Percentiles rank a stretch among this genome's conserved stretches.
Conservation (phyloP, 2,888 invertebrate genomes). For the Hydriomena furcata region DNA sequence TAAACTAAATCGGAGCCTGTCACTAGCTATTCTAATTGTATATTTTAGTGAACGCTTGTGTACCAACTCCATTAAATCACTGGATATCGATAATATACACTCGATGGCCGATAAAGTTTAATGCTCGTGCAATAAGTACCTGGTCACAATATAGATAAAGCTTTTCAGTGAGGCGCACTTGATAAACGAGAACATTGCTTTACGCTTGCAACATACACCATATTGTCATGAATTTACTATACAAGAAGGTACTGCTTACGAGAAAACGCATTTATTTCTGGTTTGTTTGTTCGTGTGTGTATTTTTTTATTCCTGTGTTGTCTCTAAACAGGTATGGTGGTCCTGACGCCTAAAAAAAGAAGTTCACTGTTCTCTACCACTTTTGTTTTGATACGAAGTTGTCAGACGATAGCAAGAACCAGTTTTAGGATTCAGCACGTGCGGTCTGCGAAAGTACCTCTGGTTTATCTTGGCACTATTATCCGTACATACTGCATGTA, state of each 20-base stretch:
- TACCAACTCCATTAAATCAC: constrained; percentile 27
- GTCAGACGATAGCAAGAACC: no score
- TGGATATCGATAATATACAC: constrained; percentile 30
- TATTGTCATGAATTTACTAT: neutral
- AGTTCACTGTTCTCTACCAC: no score
- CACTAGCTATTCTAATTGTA: constrained; percentile 21
- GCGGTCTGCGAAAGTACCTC: no score
- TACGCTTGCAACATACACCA: no score
- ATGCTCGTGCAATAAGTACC: constrained; percentile 23
- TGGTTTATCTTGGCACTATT: neutral
- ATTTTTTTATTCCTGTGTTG: no score
- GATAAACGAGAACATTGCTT: no score
- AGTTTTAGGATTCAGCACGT: no score
- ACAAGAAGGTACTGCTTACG: neutral
- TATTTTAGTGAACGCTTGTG: constrained; percentile 26
- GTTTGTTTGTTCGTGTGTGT: no score
- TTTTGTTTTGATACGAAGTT: no score
- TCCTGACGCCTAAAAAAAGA: no score
- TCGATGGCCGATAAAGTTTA: constrained; percentile 32
- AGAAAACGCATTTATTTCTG: no score
- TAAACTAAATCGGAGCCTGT: constrained; percentile 13
- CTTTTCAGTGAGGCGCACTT: neutral
- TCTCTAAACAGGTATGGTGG: no score
- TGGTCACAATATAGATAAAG: constrained; percentile 13
- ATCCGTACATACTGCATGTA: constrained; percentile 1